Evolutionary conservation across 1,140 invertebrate genomes (phyloP).

Genomic region (Agraylea sexmaculata): DNA sequence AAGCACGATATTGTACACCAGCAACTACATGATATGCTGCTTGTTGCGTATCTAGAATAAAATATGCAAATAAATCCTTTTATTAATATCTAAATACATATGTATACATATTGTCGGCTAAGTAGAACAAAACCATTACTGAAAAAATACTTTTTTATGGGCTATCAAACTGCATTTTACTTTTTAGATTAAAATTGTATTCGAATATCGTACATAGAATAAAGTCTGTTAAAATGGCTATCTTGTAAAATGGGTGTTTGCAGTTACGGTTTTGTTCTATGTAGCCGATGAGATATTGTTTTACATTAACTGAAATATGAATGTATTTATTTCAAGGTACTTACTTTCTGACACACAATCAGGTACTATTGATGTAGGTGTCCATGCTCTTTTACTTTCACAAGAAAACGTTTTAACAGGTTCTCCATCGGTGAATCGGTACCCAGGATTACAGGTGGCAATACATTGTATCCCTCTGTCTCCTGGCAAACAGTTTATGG

Average conservation of each 20-base stretch:
- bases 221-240: no score
- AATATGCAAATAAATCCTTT: no score
- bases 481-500: constrained; percentile 71
- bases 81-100: constrained; percentile 1
- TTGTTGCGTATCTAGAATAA: constrained; percentile 69
- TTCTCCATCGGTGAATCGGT: constrained; percentile 82
- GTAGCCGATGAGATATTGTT: background rate
- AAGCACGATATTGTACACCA: constrained; percentile 77
- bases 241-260: no score
- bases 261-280: no score
- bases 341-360: constrained; percentile 86
- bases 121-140: no score
- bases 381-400: constrained; percentile 66
- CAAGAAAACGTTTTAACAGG: constrained; percentile 77
- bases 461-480: constrained; percentile 78
- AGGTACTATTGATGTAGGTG: constrained; percentile 74
- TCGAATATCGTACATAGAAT: no score
- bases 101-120: no score
- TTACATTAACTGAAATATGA: background rate
- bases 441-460: constrained; percentile 84
- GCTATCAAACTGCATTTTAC: no score
- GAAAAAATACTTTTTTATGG: no score
- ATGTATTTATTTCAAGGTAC: constrained; percentile 15
- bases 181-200: no score
- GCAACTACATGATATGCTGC: constrained; percentile 86